Percentiles rank a stretch among this genome's conserved stretches.
These are phyloP conservation scores for Volucella bombylans DNA, from an alignment of 2,888 invertebrate species.

Conservation along the genomic window DNA sequence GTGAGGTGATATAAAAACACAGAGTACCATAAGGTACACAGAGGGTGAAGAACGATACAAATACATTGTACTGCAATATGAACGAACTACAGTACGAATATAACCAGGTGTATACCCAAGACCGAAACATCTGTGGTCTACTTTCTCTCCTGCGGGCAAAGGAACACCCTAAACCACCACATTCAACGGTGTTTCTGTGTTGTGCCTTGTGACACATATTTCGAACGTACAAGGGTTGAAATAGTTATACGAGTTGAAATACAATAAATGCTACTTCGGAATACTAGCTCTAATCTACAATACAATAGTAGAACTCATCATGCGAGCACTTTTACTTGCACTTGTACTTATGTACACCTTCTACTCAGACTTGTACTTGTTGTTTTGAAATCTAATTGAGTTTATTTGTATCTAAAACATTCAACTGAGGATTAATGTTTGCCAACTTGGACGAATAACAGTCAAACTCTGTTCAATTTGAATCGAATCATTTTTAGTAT, in stretches of 20 bases:
- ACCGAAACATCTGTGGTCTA: slow-evolving; percentile 66
- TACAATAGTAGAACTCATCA: too few species aligned
- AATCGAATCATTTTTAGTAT: background rate
- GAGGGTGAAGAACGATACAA: background rate
- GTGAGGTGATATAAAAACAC: background rate
- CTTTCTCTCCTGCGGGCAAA: slow-evolving; percentile 42
- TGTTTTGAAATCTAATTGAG: slow-evolving; percentile 33
- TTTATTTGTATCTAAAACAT: slow-evolving; percentile 18
- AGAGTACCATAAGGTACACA: background rate
- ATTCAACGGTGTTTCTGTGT: slow-evolving; percentile 16
- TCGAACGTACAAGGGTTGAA: too few species aligned
- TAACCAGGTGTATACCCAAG: slow-evolving; percentile 15
- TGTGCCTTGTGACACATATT: too few species aligned
- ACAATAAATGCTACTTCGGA: too few species aligned
- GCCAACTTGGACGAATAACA: slow-evolving; percentile 26
- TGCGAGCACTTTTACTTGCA: too few species aligned
- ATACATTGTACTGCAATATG: slow-evolving; percentile 16
- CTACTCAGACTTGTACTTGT: background rate
- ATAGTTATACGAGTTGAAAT: too few species aligned
- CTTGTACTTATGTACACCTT: too few species aligned
- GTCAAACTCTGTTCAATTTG: slow-evolving; percentile 4
- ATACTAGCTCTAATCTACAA: too few species aligned
- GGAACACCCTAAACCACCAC: background rate
- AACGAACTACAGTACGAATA: background rate
- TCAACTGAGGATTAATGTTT: slow-evolving; percentile 4